Percentiles rank a stretch among this genome's conserved stretches.
phyloP scores from a whole-genome alignment of 2,797 vertebrate species.

The Apodemus agrarius region DNA sequence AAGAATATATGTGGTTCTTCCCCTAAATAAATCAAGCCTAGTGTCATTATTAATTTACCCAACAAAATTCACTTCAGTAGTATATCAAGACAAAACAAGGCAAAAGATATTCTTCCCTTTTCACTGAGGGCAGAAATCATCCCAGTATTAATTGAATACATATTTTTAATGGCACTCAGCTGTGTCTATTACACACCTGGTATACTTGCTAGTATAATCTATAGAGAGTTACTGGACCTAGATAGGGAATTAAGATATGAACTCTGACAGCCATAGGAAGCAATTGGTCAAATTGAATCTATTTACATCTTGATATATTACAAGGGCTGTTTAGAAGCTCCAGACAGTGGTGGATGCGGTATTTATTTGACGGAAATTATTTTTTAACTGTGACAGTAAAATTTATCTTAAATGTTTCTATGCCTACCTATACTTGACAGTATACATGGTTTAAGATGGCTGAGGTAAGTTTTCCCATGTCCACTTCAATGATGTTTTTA shows the following conservation, averaged over 20 bases:
- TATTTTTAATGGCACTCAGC: neutral
- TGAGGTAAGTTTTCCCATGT: neutral
- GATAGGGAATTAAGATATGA: neutral
- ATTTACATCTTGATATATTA: neutral
- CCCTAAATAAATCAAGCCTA: neutral
- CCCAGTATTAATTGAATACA: neutral
- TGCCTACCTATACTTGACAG: neutral
- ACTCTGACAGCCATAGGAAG: neutral
- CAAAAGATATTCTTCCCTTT: neutral
- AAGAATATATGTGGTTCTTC: neutral
- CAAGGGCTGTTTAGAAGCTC: neutral
- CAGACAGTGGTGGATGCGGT: neutral
- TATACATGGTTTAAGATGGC: neutral
- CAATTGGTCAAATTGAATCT: neutral
- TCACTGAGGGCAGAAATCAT: neutral
- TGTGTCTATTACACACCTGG: neutral
- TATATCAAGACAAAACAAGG: neutral
- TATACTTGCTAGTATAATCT: neutral
- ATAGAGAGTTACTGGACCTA: neutral
- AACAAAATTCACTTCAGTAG: neutral
- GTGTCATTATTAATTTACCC: neutral
- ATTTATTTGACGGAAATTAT: conserved; percentile 11
- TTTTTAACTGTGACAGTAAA: conserved; percentile 26
- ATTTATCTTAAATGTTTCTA: neutral
- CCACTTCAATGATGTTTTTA: neutral